A percentile compares a stretch with the other conserved stretches of the same genome.
Conservation (phyloP, 2,113 vertebrate species). For the Muntiacus muntjak region DNA sequence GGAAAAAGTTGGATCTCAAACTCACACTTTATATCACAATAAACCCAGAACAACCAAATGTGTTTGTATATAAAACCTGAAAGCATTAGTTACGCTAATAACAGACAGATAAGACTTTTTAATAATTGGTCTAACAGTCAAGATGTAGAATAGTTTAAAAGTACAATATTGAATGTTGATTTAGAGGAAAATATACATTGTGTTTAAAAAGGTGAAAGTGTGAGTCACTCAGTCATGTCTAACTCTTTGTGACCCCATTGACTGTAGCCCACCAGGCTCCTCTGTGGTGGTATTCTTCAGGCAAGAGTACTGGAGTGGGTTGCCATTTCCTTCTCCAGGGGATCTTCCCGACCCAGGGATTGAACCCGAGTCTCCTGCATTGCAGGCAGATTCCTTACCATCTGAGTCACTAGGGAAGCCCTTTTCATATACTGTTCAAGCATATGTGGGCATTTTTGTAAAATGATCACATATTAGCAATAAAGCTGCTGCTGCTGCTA, state of each 20-base stretch:
- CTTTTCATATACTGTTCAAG: not conserved
- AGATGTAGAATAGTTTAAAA: not conserved
- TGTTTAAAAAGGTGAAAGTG: not conserved
- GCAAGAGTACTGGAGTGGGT: too few species aligned
- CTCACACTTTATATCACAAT: not conserved
- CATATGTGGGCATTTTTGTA: not conserved
- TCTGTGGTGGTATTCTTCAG: too few species aligned
- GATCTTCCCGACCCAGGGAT: too few species aligned
- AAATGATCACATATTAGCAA: not conserved
- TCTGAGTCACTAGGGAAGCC: too few species aligned
- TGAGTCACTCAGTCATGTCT: not conserved
- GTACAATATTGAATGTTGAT: not conserved
- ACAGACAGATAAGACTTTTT: not conserved
- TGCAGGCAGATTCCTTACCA: too few species aligned
- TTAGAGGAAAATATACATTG: not conserved
- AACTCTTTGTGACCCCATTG: too few species aligned
- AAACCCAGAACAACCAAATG: not conserved
- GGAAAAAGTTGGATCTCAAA: not conserved
- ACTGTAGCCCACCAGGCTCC: too few species aligned
- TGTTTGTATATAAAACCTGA: not conserved
- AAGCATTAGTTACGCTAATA: not conserved
- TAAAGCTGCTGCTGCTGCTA: not conserved
- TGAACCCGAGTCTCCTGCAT: too few species aligned
- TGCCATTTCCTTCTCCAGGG: too few species aligned
- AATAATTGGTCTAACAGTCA: not conserved